Percentiles rank a stretch among this genome's conserved stretches.
These are phyloP conservation scores for Clinocottus analis DNA, from an alignment of 2,113 vertebrate genomes.

Conservation along the genomic window DNA sequence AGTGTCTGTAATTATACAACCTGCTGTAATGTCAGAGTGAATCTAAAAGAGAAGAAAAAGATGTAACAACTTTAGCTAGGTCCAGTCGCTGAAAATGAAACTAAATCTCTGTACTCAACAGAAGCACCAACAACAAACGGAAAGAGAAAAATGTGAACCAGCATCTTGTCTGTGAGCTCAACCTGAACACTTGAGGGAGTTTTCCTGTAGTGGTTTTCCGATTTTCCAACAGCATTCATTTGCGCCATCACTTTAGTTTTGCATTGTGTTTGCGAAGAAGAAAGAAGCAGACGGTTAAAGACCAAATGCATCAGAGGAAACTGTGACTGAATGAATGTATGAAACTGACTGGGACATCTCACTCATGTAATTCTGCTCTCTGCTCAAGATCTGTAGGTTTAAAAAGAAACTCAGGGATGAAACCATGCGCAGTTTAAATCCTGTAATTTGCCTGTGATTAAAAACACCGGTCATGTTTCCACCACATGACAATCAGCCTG, in stretches of 20 bases:
- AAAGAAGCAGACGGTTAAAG: not conserved
- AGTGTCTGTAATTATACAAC: slow-evolving; percentile 53
- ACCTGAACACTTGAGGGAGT: not conserved
- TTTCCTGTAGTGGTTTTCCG: not conserved
- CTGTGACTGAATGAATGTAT: not conserved
- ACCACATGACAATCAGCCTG: slow-evolving; percentile 16
- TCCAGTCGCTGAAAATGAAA: slow-evolving; percentile 42
- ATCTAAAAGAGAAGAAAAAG: slow-evolving; percentile 15
- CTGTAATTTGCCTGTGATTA: not conserved
- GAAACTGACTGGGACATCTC: not conserved
- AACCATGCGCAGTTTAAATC: not conserved
- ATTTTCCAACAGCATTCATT: not conserved
- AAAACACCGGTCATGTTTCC: slow-evolving; percentile 9
- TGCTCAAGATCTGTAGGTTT: not conserved
- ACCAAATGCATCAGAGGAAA: not conserved
- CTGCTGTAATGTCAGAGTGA: slow-evolving; percentile 52
- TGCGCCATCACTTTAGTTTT: not conserved
- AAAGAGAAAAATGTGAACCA: not conserved
- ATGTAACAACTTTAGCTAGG: slow-evolving; percentile 25
- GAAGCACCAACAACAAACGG: not conserved
- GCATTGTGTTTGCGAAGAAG: not conserved
- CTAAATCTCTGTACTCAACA: not conserved
- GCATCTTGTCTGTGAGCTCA: not conserved
- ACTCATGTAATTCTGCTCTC: not conserved
- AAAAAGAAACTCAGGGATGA: not conserved